A percentile compares a stretch with the other conserved stretches of the same genome.
Evolutionary conservation across 1,140 invertebrate species (phyloP).

Genomic region (Meloidogyne exigua): DNA sequence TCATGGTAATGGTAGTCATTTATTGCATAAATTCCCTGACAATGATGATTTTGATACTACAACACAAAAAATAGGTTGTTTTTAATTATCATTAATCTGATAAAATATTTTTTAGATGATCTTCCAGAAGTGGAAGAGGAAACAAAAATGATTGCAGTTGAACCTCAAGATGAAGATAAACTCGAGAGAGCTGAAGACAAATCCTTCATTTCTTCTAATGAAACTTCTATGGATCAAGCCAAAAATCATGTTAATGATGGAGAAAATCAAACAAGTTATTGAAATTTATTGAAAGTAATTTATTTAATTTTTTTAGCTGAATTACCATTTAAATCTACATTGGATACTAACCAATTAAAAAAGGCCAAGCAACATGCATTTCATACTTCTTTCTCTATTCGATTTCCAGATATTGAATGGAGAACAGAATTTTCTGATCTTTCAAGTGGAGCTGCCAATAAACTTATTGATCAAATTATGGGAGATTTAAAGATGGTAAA

Average conservation of each 20-base stretch:
- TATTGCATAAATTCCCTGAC: background rate
- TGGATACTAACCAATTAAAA: background rate
- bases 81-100: background rate
- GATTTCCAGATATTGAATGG: slow-evolving; percentile 20
- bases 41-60: background rate
- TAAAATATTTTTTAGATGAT: background rate
- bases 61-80: background rate
- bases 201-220: background rate
- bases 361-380: slow-evolving; percentile 7
- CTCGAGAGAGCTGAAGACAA: background rate
- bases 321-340: background rate
- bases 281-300: background rate
- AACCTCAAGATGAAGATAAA: background rate
- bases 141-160: background rate
- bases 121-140: background rate
- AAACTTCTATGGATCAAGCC: background rate
- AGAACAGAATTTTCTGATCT: slow-evolving; percentile 19
- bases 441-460: slow-evolving; percentile 13
- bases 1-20: background rate
- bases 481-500: background rate
- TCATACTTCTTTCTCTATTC: slow-evolving; percentile 17
- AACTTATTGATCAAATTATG: slow-evolving; percentile 16
- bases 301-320: background rate
- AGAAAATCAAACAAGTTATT: background rate
- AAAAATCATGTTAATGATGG: background rate